Base-by-base conservation (phyloP, 2,888 invertebrate species). In the Ormyrus nitidulus region DNA sequence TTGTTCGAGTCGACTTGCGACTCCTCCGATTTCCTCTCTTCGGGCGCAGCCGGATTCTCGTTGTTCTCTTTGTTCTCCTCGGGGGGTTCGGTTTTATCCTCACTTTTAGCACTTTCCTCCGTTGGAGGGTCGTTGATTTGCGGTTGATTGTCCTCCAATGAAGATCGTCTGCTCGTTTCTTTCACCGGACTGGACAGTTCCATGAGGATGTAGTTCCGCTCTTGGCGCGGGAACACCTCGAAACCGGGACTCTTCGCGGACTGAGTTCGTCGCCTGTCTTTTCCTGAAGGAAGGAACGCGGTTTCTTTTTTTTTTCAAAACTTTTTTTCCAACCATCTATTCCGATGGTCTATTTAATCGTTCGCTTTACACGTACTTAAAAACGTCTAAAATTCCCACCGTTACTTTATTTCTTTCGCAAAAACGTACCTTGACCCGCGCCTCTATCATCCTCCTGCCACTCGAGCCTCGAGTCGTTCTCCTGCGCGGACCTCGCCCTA, bases 181-280 rank as follows among this genome's bases (percentile, higher is more conserved):
- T 83, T 83, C 9, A 46, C 19, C 4, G 88, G 86, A 83, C 86
- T 87, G 51, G 87, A 85, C 13, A 86, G 79, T 72, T 88, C 88
- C 86, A 86, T 88, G 48, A 86, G 83, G 68, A 87, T 86, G 78
- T 86, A 87, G 81, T 87, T 88, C 49, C 85, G 83, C 72, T 88
- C 88, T 74, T 86, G 85, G 0, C 84, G 84, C 6, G 87, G 87
- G 81, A 86, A 85, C n/a, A 59, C 80, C 73, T 88, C 87, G 68
- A 86, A 86, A 49, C 76, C 75, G 69, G 77, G 70, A 48, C 76
- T 84, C 62, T 82, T 84, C 34, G 85, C 83, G 6, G 86, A 85
- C 46, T 83, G 83, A 64, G 80, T 70, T 58, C 71, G 83, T 56
- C 81, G 82, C 59, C 79, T 80, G 66, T 80, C 81, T 53, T 19